These are phyloP conservation scores for Cancer borealis DNA, from an alignment of 2,888 invertebrate genomes.

Conservation along the genomic window DNA sequence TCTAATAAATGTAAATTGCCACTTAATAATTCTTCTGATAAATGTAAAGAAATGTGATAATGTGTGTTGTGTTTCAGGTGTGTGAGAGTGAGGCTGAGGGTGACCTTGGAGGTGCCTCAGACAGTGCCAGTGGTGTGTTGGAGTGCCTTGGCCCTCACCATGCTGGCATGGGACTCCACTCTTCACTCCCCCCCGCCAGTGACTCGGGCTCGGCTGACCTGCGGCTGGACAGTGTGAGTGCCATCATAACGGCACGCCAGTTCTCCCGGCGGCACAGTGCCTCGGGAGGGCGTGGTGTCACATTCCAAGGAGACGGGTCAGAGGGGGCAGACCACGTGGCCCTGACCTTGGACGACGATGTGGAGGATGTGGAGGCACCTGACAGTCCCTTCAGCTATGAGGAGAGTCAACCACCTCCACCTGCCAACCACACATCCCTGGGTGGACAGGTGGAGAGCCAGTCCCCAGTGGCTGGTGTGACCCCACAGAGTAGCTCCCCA, in stretches of 20 bases:
- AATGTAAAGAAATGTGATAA: neutral
- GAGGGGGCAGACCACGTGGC: conserved; percentile 67
- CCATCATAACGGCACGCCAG: conserved; percentile 75
- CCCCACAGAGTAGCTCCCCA: conserved; percentile 52
- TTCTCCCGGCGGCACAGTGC: conserved; percentile 69
- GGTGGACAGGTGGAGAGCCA: conserved; percentile 49
- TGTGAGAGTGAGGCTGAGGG: conserved; percentile 70
- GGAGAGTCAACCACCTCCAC: conserved; percentile 49
- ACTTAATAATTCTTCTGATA: neutral
- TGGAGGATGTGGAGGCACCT: neutral
- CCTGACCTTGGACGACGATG: conserved; percentile 68
- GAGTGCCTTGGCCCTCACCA: conserved; percentile 46
- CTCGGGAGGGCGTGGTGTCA: conserved; percentile 64
- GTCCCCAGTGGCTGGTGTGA: neutral
- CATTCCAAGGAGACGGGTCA: conserved; percentile 57
- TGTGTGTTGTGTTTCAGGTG: conserved; percentile 59
- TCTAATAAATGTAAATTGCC: no score
- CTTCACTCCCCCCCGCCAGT: conserved; percentile 14
- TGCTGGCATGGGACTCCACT: conserved; percentile 59
- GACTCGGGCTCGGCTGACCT: conserved; percentile 70
- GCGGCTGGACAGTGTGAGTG: conserved; percentile 77
- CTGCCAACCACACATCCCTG: conserved; percentile 4
- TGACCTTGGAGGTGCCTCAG: conserved; percentile 58
- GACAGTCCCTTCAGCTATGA: conserved; percentile 57
- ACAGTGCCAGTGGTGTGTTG: conserved; percentile 66